A percentile compares a stretch with the other conserved stretches of the same genome.
These are phyloP conservation scores for Portevinia maculata DNA, from an alignment of 2,888 invertebrate species.

Conservation along the genomic window DNA sequence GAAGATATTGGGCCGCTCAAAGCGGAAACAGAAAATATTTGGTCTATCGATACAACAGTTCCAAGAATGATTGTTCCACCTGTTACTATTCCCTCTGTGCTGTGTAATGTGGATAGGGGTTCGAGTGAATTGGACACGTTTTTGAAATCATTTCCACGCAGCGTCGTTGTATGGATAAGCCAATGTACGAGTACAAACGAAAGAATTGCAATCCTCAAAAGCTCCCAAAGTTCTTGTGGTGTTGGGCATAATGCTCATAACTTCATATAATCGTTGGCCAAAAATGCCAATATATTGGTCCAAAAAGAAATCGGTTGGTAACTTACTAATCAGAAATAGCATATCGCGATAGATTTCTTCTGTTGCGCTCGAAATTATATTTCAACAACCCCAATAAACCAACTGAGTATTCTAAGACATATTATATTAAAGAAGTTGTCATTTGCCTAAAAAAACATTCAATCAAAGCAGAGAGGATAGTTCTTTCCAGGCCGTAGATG, in stretches of 20 bases:
- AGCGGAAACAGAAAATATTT: conserved; percentile 20
- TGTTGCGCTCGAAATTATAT: conserved; percentile 9
- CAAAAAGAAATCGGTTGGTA: conserved; percentile 25
- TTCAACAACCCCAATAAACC: conserved; percentile 21
- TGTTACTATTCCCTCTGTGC: conserved; percentile 22
- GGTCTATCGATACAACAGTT: conserved; percentile 19
- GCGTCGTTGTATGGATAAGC: conserved; percentile 28
- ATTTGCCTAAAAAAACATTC: conserved; percentile 9
- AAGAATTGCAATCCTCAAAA: conserved; percentile 28
- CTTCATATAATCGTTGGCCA: conserved; percentile 15
- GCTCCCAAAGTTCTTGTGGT: conserved; percentile 25
- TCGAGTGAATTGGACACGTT: conserved; percentile 36
- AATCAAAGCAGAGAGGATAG: conserved; percentile 24
- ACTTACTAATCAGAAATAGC: conserved; percentile 23
- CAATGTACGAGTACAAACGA: conserved; percentile 30
- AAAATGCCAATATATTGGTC: conserved; percentile 35
- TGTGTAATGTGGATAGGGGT: conserved; percentile 26
- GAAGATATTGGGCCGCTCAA: neutral
- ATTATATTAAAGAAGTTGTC: conserved; percentile 26
- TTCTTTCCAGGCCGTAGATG: conserved; percentile 24
- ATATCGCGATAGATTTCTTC: conserved; percentile 30
- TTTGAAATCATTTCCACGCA: conserved; percentile 29
- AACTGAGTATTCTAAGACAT: conserved; percentile 9
- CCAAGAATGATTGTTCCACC: conserved; percentile 28
- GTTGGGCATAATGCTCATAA: conserved; percentile 23